phyloP scores from a whole-genome alignment of 2,113 vertebrate species.

The Vulpes lagopus region DNA sequence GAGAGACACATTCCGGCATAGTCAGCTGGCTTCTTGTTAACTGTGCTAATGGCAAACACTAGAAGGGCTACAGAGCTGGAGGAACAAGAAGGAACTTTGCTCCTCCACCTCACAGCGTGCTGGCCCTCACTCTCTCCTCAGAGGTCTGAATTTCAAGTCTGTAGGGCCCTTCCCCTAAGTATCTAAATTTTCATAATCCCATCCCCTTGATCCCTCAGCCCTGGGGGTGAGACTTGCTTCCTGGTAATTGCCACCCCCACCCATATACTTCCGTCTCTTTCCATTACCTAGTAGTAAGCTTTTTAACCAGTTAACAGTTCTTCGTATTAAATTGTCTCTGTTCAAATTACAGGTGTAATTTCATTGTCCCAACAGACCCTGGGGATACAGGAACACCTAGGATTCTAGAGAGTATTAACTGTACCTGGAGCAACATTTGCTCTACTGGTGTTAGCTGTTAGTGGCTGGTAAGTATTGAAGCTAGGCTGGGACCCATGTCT shows the following conservation, averaged over 20 bases:
- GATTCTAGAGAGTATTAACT: not conserved
- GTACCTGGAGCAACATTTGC: not conserved
- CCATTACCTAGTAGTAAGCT: not conserved
- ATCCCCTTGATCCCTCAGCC: no score
- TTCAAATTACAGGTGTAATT: not conserved
- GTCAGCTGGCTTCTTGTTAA: not conserved
- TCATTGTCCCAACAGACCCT: not conserved
- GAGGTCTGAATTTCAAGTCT: not conserved
- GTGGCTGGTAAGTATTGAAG: not conserved
- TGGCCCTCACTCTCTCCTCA: not conserved
- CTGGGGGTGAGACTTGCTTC: not conserved
- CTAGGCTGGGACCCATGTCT: not conserved
- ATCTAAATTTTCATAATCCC: not conserved
- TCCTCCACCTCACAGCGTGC: not conserved
- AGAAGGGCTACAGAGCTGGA: not conserved
- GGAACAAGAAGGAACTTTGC: not conserved
- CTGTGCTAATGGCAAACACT: not conserved
- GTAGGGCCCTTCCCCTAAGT: not conserved
- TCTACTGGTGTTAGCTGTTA: not conserved
- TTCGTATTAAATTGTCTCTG: not conserved
- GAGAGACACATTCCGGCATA: not conserved
- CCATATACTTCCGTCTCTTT: not conserved
- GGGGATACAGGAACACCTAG: not conserved
- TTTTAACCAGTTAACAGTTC: not conserved
- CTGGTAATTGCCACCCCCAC: not conserved